Evolutionary conservation across 2,888 invertebrate species (phyloP), one percentile per base, ranked within the genome.

Genomic region (Sphinx pinastri): DNA sequence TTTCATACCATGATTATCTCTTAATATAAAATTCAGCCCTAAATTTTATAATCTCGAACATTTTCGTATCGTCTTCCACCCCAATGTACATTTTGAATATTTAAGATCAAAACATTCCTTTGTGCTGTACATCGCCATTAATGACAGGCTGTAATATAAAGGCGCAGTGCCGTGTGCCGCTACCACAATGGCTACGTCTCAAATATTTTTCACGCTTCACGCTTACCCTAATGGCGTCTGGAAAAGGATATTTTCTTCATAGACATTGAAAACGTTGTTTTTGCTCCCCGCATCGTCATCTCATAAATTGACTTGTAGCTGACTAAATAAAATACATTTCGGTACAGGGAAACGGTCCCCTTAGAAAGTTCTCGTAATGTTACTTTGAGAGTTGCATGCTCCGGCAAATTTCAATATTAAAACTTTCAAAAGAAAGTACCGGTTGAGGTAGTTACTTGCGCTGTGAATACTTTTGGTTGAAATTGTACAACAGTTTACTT

Each of bases 281-380:
- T 81, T 81, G 77, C 75, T 79, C 73, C 76, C 74, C 77, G 77
- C 79, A 71, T 78, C 79, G 77, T 73, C 77, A 78, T 76, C 77
- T 13, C 77, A 81, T 80, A 86, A 87, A 88, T 88, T 87, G 81
- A 78, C 85, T 86, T 84, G 81, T 78, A 81, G 81, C 78, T 81
- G 81, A 82, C 73, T 78, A 80, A 79, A 82, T 80, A 82, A 82
- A 83, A 83, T 76, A 83, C 70, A 66, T 75, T 75, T 70, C 66
- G 52, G 68, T 75, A 73, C 59, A 75, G 76, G 55, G 70, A 77
- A 81, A 80, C 76, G 72, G 78, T 74, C 74, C 71, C 78, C n/a
- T 51, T 67, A 67, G 67, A 67, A 70, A 70, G 38, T 67, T 70
- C 67, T 70, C 71, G 71, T 74, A 73, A 68, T 68, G 71, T 68